A percentile compares a stretch with the other conserved stretches of the same genome.
Evolutionary conservation across 2,113 vertebrate species (phyloP).

Genomic region (Coryphaenoides rupestris): DNA sequence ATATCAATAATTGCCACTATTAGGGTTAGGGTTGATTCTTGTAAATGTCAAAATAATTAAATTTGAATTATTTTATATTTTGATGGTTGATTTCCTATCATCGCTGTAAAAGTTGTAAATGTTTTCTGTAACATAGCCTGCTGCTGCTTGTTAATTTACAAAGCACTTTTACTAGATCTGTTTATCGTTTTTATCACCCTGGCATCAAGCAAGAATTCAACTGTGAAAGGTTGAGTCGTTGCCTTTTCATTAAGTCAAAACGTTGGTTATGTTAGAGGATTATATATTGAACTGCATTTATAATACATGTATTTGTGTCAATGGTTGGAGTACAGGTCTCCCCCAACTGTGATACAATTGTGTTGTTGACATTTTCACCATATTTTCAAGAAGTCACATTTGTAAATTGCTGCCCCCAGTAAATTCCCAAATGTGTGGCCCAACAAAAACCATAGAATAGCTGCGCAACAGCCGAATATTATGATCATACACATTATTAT

Average conservation of each 20-base stretch:
- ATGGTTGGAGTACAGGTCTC: background rate
- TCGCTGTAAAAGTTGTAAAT: conserved; percentile 50
- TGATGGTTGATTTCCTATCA: conserved; percentile 45
- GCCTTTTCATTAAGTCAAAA: conserved; percentile 4
- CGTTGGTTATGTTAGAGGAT: conserved; percentile 4
- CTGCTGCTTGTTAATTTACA: conserved; percentile 44
- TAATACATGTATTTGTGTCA: background rate
- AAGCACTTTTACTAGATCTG: conserved; percentile 59
- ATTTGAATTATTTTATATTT: conserved; percentile 46
- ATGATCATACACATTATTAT: background rate
- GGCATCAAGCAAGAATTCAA: conserved; percentile 35
- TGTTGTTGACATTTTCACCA: background rate
- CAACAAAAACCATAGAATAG: background rate
- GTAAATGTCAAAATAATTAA: conserved; percentile 36
- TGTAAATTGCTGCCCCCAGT: conserved; percentile 11
- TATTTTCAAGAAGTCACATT: conserved; percentile 11
- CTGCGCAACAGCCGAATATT: background rate
- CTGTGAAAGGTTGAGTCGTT: conserved; percentile 44
- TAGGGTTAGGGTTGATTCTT: conserved; percentile 32
- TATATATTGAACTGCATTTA: background rate
- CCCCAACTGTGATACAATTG: background rate
- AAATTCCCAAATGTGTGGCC: background rate
- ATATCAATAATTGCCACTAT: conserved; percentile 13
- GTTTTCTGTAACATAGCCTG: conserved; percentile 49
- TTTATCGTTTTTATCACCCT: conserved; percentile 38